A percentile compares a stretch with the other conserved stretches of the same genome.
phyloP scores from a whole-genome alignment of 2,888 invertebrate species.

The Schrankia costaestrigalis region DNA sequence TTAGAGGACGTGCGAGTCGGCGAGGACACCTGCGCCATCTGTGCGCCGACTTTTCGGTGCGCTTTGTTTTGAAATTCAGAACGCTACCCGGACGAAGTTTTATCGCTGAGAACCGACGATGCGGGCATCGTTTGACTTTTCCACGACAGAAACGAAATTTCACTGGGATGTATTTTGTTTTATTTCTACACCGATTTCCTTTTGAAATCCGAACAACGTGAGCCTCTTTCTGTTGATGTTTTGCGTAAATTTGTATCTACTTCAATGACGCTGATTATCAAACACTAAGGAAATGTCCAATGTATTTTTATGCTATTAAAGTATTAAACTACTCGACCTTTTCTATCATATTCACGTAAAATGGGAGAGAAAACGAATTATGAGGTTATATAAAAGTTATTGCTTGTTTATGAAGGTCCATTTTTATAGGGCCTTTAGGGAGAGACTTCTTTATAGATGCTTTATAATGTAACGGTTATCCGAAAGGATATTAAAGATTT shows the following conservation, averaged over 20 bases:
- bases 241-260: slow-evolving; percentile 19
- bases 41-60: slow-evolving; percentile 59
- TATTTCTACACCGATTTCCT: slow-evolving; percentile 29
- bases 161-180: slow-evolving; percentile 32
- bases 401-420: slow-evolving; percentile 73
- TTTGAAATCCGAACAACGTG: slow-evolving; percentile 16
- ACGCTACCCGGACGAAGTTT: slow-evolving; percentile 58
- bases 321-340: slow-evolving; percentile 19
- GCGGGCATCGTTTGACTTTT: slow-evolving; percentile 62
- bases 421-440: slow-evolving; percentile 61
- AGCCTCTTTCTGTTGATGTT: slow-evolving; percentile 14
- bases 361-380: slow-evolving; percentile 59
- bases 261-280: no score
- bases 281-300: no score
- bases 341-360: slow-evolving; percentile 43
- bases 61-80: slow-evolving; percentile 67
- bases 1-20: slow-evolving; percentile 66
- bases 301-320: slow-evolving; percentile 16
- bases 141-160: slow-evolving; percentile 40
- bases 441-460: slow-evolving; percentile 61
- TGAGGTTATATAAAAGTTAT: slow-evolving; percentile 65
- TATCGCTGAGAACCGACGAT: slow-evolving; percentile 58
- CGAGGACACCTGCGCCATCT: slow-evolving; percentile 68
- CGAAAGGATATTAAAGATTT: slow-evolving; percentile 56
- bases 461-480: slow-evolving; percentile 62